These are phyloP conservation scores for Catocala sponsa DNA, from an alignment of 2,888 invertebrate species.

Conservation along the genomic window DNA sequence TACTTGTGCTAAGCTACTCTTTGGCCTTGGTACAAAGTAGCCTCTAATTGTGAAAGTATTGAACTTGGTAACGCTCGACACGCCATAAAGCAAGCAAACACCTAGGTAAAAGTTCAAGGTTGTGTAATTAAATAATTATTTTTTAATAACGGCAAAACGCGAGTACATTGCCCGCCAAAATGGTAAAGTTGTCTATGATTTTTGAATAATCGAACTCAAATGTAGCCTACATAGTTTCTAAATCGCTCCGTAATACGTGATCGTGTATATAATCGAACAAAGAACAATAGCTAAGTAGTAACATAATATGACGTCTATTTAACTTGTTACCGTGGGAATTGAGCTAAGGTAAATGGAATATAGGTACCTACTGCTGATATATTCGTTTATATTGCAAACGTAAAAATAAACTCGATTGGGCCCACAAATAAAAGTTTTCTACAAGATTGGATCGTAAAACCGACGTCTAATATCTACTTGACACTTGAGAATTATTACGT, in stretches of 20 bases:
- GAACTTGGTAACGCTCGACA: conserved; percentile 21
- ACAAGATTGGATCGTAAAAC: conserved; percentile 19
- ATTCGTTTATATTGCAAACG: conserved; percentile 24
- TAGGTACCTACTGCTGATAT: conserved; percentile 21
- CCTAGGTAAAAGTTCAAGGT: conserved; percentile 35
- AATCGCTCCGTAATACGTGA: too few relatives aligned
- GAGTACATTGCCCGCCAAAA: conserved; percentile 34
- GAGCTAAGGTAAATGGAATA: not conserved
- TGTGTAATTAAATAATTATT: conserved; percentile 26
- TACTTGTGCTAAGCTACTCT: too few relatives aligned
- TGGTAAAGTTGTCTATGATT: not conserved
- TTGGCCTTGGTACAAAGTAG: too few relatives aligned
- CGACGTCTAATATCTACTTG: not conserved
- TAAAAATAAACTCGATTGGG: conserved; percentile 35
- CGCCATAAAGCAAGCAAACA: conserved; percentile 27
- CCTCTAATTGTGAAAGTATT: conserved; percentile 28
- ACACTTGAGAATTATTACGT: not conserved
- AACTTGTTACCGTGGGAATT: not conserved
- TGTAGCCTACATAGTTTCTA: too few relatives aligned
- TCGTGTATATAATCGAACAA: too few relatives aligned
- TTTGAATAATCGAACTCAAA: too few relatives aligned
- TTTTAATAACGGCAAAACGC: conserved; percentile 14
- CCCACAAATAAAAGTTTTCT: conserved; percentile 22
- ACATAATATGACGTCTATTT: not conserved
- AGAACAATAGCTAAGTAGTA: not conserved